Conservation (phyloP, 2,797 vertebrate species). For the Myotis vivesi region DNA sequence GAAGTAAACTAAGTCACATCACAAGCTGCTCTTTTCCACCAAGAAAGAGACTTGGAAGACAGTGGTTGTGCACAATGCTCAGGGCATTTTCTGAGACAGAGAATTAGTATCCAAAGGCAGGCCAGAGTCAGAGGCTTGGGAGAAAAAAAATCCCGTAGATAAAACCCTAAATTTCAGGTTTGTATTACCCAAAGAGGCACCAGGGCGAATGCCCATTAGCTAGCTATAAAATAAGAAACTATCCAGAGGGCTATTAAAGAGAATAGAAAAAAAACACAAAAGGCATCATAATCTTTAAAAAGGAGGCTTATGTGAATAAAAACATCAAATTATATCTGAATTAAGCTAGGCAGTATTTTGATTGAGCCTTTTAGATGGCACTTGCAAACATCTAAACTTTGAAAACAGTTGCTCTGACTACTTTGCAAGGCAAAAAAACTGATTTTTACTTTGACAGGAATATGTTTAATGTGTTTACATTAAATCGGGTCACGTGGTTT, state of each 20-base stretch:
- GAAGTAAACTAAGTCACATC: slow-evolving; percentile 28
- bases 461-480: slow-evolving; percentile 46
- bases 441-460: slow-evolving; percentile 52
- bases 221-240: background rate
- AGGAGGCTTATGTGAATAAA: background rate
- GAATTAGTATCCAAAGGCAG: background rate
- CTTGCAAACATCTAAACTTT: slow-evolving; percentile 2
- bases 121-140: background rate
- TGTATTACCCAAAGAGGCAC: background rate
- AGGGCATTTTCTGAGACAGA: slow-evolving; percentile 11
- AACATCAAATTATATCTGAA: slow-evolving; percentile 39
- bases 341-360: background rate
- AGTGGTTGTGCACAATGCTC: background rate
- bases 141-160: background rate
- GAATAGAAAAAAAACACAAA: background rate
- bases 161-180: slow-evolving; percentile 42
- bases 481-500: slow-evolving; percentile 33
- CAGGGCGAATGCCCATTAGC: background rate
- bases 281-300: background rate
- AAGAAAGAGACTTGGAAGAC: background rate
- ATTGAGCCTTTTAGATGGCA: background rate
- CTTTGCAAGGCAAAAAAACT: slow-evolving; percentile 30
- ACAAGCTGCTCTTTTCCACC: background rate
- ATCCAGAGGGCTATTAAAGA: background rate
- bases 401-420: slow-evolving; percentile 46